Evolutionary conservation across 2,888 invertebrate species (phyloP), one percentile per base, ranked within the genome.

Genomic region (Pachymerium ferrugineum): DNA sequence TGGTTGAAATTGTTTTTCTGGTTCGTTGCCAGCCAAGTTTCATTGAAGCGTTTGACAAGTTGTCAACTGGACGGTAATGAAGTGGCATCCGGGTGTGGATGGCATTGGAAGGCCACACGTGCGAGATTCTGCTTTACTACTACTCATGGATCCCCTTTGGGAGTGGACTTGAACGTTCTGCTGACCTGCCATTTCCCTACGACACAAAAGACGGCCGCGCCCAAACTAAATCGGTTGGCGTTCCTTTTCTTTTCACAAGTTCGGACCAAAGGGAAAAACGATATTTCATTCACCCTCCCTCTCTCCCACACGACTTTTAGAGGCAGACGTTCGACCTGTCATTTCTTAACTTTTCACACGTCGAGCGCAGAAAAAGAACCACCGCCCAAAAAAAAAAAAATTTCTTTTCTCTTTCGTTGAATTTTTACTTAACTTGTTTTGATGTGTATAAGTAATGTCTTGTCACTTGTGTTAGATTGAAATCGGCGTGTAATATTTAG

Each of bases 11-110:
- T n/a, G 47, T 47, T 47, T 47, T 47, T 47, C 47, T 47, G 47
- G 47, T 47, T 19, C 16, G 19, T 6, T 47, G 47, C 47, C 47
- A 47, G 47, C 19, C 22, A 47, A 47, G 47, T 47, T 22, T 16
- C 47, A 19, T 47, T 4, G 47, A 47, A 47, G 47, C 47, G 22
- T 47, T 47, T 47, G 47, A 47, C 47, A 47, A n/a, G 47, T 47
- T 47, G 47, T 47, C 47, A 47, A 47, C 47, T 47, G 5, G 47
- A 47, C 47, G 47, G 47, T 47, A 47, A 47, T 47, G 47, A 47
- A 47, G 47, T 47, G 47, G 47, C 47, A 19, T 47, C 47, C 38
- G 38, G 38, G 38, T n/a, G n/a, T 38, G 38, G 38, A 38, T 38
- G 38, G 38, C 38, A 38, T 38, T 16, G 38, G 38, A 38, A 38